phyloP scores from a whole-genome alignment of 1,140 invertebrate genomes.

The Aphaenogaster rudis region DNA sequence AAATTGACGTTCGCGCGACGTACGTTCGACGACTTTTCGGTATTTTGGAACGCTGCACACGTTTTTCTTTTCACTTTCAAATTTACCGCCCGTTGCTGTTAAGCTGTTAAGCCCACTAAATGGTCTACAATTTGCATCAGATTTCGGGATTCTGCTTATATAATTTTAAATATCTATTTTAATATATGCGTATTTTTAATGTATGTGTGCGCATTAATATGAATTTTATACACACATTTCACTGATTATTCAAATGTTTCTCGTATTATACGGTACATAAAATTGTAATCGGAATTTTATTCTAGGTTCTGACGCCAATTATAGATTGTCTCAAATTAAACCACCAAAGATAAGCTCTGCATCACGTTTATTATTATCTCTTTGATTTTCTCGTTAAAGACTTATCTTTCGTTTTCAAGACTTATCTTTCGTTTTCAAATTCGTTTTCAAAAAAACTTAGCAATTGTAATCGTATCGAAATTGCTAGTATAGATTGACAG shows the following conservation, averaged over 20 bases:
- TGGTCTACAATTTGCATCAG: neutral
- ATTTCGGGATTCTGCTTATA: neutral
- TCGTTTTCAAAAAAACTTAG: neutral
- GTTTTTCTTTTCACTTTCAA: neutral
- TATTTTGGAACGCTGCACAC: neutral
- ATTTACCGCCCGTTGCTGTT: neutral
- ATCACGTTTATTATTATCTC: neutral
- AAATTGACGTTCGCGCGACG: neutral
- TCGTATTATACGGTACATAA: neutral
- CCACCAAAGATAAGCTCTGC: neutral
- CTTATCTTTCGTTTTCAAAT: slow-evolving; percentile 1
- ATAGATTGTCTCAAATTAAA: neutral
- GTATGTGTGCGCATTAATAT: too few relatives aligned
- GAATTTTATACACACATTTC: neutral
- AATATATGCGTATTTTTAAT: neutral
- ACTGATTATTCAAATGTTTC: neutral
- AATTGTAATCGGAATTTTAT: neutral
- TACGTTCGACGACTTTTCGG: neutral
- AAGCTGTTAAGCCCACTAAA: neutral
- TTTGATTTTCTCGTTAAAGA: neutral
- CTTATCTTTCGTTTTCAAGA: neutral
- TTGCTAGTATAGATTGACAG: neutral
- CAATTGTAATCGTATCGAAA: neutral
- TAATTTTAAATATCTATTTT: neutral
- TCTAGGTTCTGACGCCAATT: neutral